Base-by-base conservation (phyloP, 2,797 vertebrate species). In the Lacerta viridis region DNA sequence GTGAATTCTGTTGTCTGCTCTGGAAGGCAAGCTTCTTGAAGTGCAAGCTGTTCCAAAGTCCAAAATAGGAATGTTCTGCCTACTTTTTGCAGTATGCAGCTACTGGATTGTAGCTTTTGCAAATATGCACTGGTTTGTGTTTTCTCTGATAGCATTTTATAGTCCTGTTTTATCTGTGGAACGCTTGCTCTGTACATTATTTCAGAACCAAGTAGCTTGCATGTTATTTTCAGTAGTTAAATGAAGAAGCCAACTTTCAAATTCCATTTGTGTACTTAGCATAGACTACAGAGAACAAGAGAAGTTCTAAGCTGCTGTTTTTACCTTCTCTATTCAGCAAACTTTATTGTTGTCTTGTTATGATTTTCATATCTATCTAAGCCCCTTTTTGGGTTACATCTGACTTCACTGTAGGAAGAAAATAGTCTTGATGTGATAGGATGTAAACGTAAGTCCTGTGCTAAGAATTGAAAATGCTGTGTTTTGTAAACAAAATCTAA, bases 81-180 rank as follows among this genome's bases (percentile, higher is more conserved):
- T 50, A n/a, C 20, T 41, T 50, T 71, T 83, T 83, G 27, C 68
- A 71, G 13, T 55, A 33, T 23, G 15, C 43, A 71, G 43, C 20
- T 85, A 59, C 74, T 77, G 27, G 9, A 77, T 78, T 78, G 27
- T 66, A 61, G 27, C 74, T 66, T 85, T 77, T 85, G 43, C 43
- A 76, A 36, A n/a, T 43, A 69, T 46, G 64, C 55, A 43, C 33
- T 83, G 43, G 39, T 18, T 68, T 29, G 39, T 82, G 11, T 29
- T 39, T 29, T 39, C 20, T 59, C 46, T 72, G 68, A 50, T 50
- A 50, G 36, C 83, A 79, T 13, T 55, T 84, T 39, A 27, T 64
- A 64, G 83, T 64, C 64, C 36, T 41, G 7, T n/a, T 33, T 76
- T 85, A 76, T 85, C 7, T 8, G 18, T 3, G 36, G 27, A 64